These are phyloP conservation scores for Odobenus rosmarus DNA, from an alignment of 2,113 vertebrate genomes.

Conservation along the genomic window DNA sequence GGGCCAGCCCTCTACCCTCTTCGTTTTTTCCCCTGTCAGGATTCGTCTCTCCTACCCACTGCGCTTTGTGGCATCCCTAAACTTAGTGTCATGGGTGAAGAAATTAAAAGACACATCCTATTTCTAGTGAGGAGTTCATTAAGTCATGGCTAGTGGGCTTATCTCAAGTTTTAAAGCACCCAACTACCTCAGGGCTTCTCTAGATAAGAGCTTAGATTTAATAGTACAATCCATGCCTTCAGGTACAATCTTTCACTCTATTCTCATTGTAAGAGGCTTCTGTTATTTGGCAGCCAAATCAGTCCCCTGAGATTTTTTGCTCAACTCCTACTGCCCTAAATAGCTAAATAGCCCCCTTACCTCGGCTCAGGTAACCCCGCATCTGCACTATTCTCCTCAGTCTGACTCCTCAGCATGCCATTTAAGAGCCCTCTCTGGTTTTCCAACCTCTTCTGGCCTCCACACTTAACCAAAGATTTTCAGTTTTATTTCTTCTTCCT, in stretches of 20 bases:
- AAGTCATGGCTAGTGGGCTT: neutral
- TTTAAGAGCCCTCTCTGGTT: neutral
- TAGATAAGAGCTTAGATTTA: neutral
- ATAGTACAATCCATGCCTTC: neutral
- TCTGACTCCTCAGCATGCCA: neutral
- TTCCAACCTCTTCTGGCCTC: neutral
- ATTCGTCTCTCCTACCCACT: neutral
- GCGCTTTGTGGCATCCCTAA: neutral
- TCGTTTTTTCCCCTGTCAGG: neutral
- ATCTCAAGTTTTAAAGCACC: slow-evolving; percentile 13
- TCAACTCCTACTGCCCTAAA: neutral
- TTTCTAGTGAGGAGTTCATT: neutral
- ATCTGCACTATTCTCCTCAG: neutral
- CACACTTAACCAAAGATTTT: neutral
- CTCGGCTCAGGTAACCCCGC: neutral
- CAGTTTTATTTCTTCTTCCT: slow-evolving; percentile 15
- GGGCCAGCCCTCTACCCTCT: neutral
- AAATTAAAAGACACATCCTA: neutral
- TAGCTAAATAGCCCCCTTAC: no score
- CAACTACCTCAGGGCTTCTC: neutral
- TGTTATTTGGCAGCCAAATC: neutral
- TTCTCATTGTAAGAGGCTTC: neutral
- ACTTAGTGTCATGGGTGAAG: neutral
- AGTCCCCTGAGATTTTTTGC: neutral
- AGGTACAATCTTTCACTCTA: neutral